Base-by-base conservation (phyloP, 2,888 invertebrate species). In the Caenorhabditis wallacei region DNA sequence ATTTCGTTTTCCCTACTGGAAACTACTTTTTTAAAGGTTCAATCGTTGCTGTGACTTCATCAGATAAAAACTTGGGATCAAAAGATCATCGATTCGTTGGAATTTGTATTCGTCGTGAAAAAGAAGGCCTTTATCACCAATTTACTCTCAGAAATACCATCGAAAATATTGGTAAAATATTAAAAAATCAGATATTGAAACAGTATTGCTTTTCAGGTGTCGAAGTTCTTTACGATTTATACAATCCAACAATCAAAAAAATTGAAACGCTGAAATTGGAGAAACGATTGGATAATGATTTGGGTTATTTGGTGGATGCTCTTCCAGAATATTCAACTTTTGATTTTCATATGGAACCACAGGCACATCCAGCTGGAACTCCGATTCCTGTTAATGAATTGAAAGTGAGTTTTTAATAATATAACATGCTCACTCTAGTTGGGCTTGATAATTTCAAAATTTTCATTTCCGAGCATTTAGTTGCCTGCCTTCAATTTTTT, bases 61-160 rank as follows among this genome's bases (percentile, higher is more conserved):
- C 90, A 2, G 91, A 91, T 18, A 71, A 82, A 18, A 89, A 89
- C 69, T 66, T 90, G 74, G 87, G 86, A 13, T 85, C 78, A 18
- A 88, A 89, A 54, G 88, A 94, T 0, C 96, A 95, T 90, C 94
- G 95, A 91, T 97, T 97, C 94, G 95, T 97, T 48, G 97, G 99
- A 2, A 97, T 99, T 89, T 99, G 99, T 91, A 97, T 98, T 88
- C 94, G 95, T 87, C 94, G 97, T 69, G 94, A 94, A 87, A 95
- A 95, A 1, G 94, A 95, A 91, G 98, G 98, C 0, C 93, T 99
- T 11, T 94, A 95, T 84, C 95, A 97, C 5, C 94, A 94, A 72
- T 97, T 98, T 91, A 95, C 95, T 22, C 93, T 99, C 20, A 94
- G 99, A 90, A 99, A 99, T 94, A 95, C 96, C 43, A 94, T 99